Conservation (phyloP, 2,113 vertebrate species). For the Equus przewalskii region DNA sequence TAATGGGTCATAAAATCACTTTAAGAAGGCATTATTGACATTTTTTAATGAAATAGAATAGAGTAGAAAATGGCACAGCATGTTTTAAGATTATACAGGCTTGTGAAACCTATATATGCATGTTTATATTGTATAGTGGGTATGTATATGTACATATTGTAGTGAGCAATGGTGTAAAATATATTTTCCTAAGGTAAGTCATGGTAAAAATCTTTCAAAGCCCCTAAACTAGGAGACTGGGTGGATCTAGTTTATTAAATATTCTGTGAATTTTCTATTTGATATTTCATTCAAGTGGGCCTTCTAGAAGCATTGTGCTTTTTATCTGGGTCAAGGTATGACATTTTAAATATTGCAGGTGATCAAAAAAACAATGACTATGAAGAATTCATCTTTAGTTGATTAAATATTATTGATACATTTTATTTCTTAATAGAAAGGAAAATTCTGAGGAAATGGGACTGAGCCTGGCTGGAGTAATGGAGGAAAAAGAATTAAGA, state of each 20-base stretch:
- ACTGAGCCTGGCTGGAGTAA: background rate
- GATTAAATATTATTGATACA: background rate
- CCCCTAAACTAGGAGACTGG: background rate
- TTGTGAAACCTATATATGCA: background rate
- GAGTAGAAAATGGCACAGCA: background rate
- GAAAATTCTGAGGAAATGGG: background rate
- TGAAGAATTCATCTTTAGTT: background rate
- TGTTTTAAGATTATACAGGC: background rate
- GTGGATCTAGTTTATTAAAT: background rate
- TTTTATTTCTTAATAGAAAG: background rate
- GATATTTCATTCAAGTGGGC: background rate
- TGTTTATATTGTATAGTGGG: background rate
- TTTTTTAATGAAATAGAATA: background rate
- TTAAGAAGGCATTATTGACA: background rate
- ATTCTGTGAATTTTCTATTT: background rate
- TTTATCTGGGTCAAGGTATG: background rate
- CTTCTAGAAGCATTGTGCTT: background rate
- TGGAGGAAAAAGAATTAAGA: background rate
- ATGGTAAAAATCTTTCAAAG: background rate
- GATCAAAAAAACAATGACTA: background rate
- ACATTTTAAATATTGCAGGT: background rate
- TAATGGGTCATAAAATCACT: background rate
- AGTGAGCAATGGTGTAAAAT: background rate
- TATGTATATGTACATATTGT: background rate
- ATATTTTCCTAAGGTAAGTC: background rate